phyloP scores from a whole-genome alignment of 2,797 vertebrate genomes.

The Hapalemur alaotrensis region DNA sequence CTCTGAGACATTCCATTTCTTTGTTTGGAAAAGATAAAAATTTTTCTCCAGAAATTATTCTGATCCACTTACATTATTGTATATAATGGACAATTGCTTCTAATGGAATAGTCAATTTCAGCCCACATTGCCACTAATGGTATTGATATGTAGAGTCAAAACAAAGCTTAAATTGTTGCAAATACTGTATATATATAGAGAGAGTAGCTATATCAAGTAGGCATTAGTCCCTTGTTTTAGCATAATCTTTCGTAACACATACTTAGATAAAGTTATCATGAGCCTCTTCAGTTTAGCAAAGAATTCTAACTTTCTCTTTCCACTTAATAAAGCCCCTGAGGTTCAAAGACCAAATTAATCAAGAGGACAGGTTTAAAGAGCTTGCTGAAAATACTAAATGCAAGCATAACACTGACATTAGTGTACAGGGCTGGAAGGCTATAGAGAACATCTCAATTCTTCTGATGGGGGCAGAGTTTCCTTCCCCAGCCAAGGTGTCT shows the following conservation, averaged over 20 bases:
- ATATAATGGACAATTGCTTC: background rate
- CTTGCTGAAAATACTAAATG: background rate
- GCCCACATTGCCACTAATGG: background rate
- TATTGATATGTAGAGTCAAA: background rate
- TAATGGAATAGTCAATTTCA: background rate
- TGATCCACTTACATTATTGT: background rate
- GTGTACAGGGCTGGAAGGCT: background rate
- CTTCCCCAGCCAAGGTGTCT: background rate
- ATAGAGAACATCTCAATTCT: rapidly evolving
- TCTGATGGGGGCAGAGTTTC: background rate
- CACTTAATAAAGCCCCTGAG: background rate
- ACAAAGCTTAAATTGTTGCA: background rate
- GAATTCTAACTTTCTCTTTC: conserved; percentile 6
- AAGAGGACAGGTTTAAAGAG: background rate
- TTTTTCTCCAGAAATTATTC: background rate
- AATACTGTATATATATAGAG: background rate
- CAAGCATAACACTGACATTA: background rate
- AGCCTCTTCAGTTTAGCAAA: conserved; percentile 13
- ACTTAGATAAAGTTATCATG: background rate
- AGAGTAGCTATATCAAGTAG: background rate
- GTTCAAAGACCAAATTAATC: background rate
- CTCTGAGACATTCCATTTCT: background rate
- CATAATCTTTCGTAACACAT: background rate
- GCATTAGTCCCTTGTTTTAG: background rate
- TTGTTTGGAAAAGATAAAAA: background rate